Base-by-base conservation (phyloP, 2,113 vertebrate genomes). In the Micronycteris hirsuta region DNA sequence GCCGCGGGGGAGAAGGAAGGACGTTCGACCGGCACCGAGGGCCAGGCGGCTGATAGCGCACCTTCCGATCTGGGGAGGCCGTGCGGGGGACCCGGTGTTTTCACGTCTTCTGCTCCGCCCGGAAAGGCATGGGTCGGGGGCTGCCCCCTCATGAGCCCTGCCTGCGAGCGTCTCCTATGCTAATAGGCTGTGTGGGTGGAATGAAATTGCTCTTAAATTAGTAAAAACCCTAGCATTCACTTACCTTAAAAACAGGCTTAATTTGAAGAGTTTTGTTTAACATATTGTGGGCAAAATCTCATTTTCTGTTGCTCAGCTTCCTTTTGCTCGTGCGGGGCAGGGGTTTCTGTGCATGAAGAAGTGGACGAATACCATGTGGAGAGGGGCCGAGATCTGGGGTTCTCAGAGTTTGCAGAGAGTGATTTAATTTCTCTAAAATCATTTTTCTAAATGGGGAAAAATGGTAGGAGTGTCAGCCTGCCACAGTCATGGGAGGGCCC, bases 151-250 rank as follows among this genome's bases (percentile, higher is more conserved):
- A 58, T 9, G 19, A 22, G 54, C 22, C 56, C 22, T 36, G 65
- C 24, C 10, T 43, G 33, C 45, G 26, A 89, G 81, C n/a, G 33
- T 77, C 82, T 78, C 67, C 26, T 45, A 74, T 80, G 83, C 54
- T 91, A 86, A 93, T 68, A 26, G 47, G 13, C 61, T 41, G 45
- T 89, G 94, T 67, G 49, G 89, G 74, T 86, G 84, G 83, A 95
- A 96, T 89, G 54, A 45, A 95, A 97, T 65, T 83, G 61, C 68
- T 94, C 47, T 92, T 91, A 91, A 94, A 41, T 89, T 49, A 87
- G 84, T 61, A 49, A 77, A 96, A 96, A 38, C 28, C 47, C 10
- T 26, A 84, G 38, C 58, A 71, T 84, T 58, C 49, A 89, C 58
- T 97, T 93, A 91, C 38, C 71, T 89, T 90, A 33, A 77, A 91